Evolutionary conservation across 2,113 vertebrate genomes (phyloP), one percentile per base, ranked within the genome.

Genomic region (Paralichthys olivaceus): DNA sequence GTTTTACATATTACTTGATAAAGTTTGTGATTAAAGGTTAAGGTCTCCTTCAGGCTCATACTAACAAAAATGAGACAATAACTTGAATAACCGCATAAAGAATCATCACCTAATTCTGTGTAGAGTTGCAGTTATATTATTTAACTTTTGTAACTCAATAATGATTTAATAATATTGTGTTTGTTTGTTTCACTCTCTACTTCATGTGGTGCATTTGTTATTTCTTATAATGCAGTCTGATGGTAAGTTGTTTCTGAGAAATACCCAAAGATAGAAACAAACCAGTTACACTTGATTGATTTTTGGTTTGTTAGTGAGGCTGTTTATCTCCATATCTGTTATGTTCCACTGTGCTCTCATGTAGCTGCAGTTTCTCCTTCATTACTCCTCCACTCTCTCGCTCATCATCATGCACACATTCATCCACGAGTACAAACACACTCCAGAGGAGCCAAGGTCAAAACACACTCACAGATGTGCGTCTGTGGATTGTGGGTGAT

Each of bases 381-480:
- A 58, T 67, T 74, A 73, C 70, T 61, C 37, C 40, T 57, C 40
- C 19, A 47, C 57, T 53, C 61, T 59, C 13, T 69, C 62, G 34
- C 40, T 51, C 49, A 47, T 28, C 62, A 23, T 71, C n/a, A 34
- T 29, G 40, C 54, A 67, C 34, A 72, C 47, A 63, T 45, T 59
- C 68, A 71, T 51, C 45, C 69, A 75, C 14, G 13, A 78, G 45
- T 71, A 43, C 59, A 72, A 76, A 83, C 69, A 83, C 57, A 64
- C 73, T 75, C 26, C 57, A 77, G 9, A 40, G 61, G 62, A 81
- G 40, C 58, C 72, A 73, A 78, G 63, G 73, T 84, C 83, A 77
- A 76, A 2, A 82, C 64, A 79, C 75, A 61, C 67, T 69, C 74
- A 45, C 57, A 32, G 60, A 71, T 77, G 43, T 64, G 37, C 58